Conservation (phyloP, 2,113 vertebrate genomes). For the Psilopsiagon aurifrons region DNA sequence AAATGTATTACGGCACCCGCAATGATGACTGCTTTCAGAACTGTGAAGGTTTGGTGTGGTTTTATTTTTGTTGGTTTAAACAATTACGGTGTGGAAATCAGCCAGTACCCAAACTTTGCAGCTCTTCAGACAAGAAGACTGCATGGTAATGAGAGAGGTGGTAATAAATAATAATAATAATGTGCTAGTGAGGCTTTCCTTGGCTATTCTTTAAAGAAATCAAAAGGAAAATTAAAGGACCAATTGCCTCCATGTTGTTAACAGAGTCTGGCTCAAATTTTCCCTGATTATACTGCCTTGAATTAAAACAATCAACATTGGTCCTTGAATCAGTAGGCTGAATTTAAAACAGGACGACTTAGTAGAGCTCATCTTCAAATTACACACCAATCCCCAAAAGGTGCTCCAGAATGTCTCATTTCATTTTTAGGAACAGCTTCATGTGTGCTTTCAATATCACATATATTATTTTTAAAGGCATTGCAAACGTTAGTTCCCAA, state of each 20-base stretch:
- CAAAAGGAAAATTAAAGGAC: slow-evolving; percentile 12
- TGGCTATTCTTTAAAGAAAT: background rate
- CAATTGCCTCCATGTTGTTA: background rate
- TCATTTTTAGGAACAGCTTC: background rate
- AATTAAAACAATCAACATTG: background rate
- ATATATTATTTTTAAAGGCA: background rate
- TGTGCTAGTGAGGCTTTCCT: background rate
- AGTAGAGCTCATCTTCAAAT: background rate
- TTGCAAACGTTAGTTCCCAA: background rate
- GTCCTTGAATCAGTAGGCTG: background rate
- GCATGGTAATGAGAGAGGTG: background rate
- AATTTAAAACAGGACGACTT: background rate
- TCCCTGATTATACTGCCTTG: background rate
- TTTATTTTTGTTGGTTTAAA: slow-evolving; percentile 21
- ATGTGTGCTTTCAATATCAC: background rate
- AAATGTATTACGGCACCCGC: background rate
- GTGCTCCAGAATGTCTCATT: background rate
- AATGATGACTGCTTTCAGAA: background rate
- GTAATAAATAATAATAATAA: background rate
- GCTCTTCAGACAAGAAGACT: background rate
- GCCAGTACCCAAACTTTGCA: background rate
- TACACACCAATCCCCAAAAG: background rate
- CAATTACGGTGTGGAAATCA: background rate
- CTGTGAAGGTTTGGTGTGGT: background rate
- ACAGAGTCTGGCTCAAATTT: background rate